Percentiles rank a stretch among this genome's conserved stretches.
Evolutionary conservation across 1,140 invertebrate genomes (phyloP).

Genomic region (Eupristina koningsbergeri): DNA sequence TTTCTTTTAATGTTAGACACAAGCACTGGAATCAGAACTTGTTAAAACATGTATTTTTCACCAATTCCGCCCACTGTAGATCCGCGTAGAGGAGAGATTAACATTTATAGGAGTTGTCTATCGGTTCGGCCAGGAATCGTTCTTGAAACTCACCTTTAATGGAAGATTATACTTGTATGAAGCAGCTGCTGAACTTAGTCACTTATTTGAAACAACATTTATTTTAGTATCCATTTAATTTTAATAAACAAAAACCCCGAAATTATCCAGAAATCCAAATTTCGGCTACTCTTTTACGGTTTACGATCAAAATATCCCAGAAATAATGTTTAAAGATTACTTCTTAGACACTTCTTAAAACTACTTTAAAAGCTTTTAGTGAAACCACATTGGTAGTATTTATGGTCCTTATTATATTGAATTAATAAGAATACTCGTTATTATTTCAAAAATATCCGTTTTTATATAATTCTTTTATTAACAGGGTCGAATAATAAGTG

Average conservation of each 20-base stretch:
- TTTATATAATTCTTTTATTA: too few species aligned
- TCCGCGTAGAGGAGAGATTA: not conserved
- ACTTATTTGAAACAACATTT: slow-evolving; percentile 3
- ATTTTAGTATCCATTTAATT: slow-evolving; percentile 34
- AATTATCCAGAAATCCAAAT: not conserved
- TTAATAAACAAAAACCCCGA: not conserved
- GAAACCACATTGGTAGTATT: too few species aligned
- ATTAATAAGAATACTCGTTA: too few species aligned
- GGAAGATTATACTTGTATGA: not conserved
- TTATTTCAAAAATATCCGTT: too few species aligned
- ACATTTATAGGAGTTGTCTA: not conserved
- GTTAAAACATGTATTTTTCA: slow-evolving; percentile 43
- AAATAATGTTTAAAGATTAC: not conserved
- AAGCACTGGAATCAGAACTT: slow-evolving; percentile 21
- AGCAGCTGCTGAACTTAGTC: slow-evolving; percentile 13
- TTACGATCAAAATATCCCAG: not conserved
- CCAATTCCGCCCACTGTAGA: slow-evolving; percentile 6
- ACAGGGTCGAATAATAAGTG: too few species aligned
- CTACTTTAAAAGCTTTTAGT: too few species aligned
- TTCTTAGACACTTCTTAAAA: too few species aligned
- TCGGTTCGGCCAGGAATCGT: slow-evolving; percentile 11
- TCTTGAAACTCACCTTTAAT: slow-evolving; percentile 40
- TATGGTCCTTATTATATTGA: too few species aligned
- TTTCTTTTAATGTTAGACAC: slow-evolving; percentile 16
- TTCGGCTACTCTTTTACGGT: not conserved